Evolutionary conservation across 2,113 vertebrate genomes (phyloP).

Genomic region (Merops nubicus): DNA sequence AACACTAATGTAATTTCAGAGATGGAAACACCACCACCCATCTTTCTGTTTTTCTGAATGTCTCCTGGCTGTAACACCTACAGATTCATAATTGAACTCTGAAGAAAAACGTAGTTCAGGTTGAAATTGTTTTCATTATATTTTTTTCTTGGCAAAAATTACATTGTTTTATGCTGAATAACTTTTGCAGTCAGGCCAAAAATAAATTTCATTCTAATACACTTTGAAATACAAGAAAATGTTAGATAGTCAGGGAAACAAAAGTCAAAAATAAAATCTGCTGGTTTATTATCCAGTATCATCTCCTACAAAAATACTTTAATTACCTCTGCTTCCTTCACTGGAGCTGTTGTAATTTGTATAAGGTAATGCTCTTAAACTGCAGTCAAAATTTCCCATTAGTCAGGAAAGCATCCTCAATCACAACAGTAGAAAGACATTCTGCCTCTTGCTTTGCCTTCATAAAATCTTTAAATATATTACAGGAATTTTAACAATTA

Average conservation of each 20-base stretch:
- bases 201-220: neutral
- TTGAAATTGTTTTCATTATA: neutral
- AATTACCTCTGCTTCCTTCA: neutral
- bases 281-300: neutral
- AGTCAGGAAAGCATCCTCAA: neutral
- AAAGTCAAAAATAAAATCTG: neutral
- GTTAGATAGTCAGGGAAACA: neutral
- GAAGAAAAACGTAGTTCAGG: neutral
- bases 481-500: neutral
- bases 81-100: neutral
- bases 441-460: neutral
- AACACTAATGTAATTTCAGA: neutral
- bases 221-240: neutral
- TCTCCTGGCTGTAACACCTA: neutral
- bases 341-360: neutral
- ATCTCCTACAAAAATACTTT: neutral
- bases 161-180: neutral
- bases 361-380: neutral
- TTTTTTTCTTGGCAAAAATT: neutral
- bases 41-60: neutral
- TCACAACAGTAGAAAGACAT: neutral
- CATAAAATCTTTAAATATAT: neutral
- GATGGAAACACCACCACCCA: neutral
- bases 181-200: neutral
- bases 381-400: neutral